phyloP scores from a whole-genome alignment of 2,888 invertebrate genomes.

The Agrenia bidenticulata region DNA sequence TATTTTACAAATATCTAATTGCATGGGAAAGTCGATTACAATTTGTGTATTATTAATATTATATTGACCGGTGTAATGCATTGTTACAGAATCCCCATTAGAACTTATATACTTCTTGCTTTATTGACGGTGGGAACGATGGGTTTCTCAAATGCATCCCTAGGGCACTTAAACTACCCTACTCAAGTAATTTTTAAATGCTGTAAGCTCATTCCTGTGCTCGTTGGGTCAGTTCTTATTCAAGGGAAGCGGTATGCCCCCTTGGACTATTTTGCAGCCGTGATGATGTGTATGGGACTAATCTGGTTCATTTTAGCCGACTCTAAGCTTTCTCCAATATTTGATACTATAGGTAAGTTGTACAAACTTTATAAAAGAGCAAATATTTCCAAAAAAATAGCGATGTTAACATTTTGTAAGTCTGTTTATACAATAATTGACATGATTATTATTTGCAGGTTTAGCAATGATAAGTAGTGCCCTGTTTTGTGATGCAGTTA shows the following conservation, averaged over 20 bases:
- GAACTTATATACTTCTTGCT: slow-evolving; percentile 77
- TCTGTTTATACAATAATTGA: too few relatives aligned
- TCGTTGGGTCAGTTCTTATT: slow-evolving; percentile 89
- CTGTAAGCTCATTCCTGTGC: slow-evolving; percentile 93
- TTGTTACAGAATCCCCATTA: slow-evolving; percentile 76
- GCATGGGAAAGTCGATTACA: too few relatives aligned
- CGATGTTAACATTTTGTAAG: too few relatives aligned
- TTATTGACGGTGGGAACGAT: slow-evolving; percentile 89
- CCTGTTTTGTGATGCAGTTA: slow-evolving; percentile 87
- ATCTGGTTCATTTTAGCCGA: slow-evolving; percentile 87
- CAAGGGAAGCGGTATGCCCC: slow-evolving; percentile 82
- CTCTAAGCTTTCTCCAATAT: slow-evolving; percentile 63
- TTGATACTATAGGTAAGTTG: slow-evolving; percentile 60
- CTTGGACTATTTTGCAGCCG: slow-evolving; percentile 79
- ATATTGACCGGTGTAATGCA: not conserved
- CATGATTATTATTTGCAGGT: too few relatives aligned
- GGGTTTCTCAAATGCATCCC: slow-evolving; percentile 91
- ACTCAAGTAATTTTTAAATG: slow-evolving; percentile 93
- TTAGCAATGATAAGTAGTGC: slow-evolving; percentile 65
- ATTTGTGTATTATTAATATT: not conserved
- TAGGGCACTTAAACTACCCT: slow-evolving; percentile 93
- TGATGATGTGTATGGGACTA: slow-evolving; percentile 83
- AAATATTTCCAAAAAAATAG: too few relatives aligned
- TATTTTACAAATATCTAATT: not conserved
- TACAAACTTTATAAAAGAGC: too few relatives aligned